Base-by-base conservation (phyloP, 2,888 invertebrate species). In the Furcula furcula region DNA sequence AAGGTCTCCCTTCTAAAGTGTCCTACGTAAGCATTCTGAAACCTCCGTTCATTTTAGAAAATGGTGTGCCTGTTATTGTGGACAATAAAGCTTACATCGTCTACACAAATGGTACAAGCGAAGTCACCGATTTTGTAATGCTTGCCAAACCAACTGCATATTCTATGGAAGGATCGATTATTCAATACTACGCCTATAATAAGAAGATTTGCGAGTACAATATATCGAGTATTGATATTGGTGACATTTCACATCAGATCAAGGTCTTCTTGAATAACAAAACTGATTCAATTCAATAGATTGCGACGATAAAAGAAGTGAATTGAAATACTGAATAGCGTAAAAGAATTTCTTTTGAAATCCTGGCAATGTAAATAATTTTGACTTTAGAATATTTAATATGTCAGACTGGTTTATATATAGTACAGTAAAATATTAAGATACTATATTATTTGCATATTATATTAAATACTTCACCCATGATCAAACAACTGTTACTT, bases 141-240 rank as follows among this genome's bases (percentile, higher is more conserved):
- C 9, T 54, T 16, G 54, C 48, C 0, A 57, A 56, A 3, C 75
- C 78, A 0, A 61, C 72, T 0, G 80, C 77, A 0, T 70, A 56
- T 19, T 56, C 61, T 0, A 44, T 66, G 33, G 76, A 79, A 40
- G 65, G 54, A 0, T 42, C 64, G 0, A 22, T 75, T 0, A 44
- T 76, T 2, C 65, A 76, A 14, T 79, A 71, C 37, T 74, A 54
- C 14, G 78, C 62, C 1, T 55, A 65, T 13, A 44, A 78, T 4
- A 76, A 80, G 34, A 70, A 65, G 7, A 71, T 82, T 11, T 80
- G 78, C 32, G 62, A 73, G 40, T 77, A 68, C 46, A 73, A 78
- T 25, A 1, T 77, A 0, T 7, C 59, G 0, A 19, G 23, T 0
- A 20, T 66, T 0, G 7, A 65, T 1, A 1, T 52, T 0, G 37